phyloP scores from a whole-genome alignment of 2,888 invertebrate species.

The Maniola hyperantus region DNA sequence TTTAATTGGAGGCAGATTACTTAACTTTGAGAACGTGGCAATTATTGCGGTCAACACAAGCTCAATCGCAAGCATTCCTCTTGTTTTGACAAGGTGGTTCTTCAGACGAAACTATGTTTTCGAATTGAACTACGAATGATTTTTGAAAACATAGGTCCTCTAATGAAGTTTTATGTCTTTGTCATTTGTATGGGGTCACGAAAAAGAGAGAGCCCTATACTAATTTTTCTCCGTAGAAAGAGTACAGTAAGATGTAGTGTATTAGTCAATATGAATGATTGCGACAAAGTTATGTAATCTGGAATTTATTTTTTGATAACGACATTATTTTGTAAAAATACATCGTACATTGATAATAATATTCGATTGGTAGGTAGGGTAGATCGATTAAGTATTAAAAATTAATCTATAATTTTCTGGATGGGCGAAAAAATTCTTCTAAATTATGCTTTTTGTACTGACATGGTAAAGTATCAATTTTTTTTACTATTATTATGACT shows the following conservation, averaged over 20 bases:
- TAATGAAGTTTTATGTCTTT: no score
- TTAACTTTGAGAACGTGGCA: neutral
- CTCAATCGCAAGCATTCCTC: neutral
- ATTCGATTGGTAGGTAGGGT: neutral
- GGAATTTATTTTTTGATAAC: neutral
- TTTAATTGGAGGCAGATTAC: neutral
- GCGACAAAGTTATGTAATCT: neutral
- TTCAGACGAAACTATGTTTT: no score
- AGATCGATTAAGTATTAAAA: slow-evolving; percentile 1
- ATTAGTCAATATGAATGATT: neutral
- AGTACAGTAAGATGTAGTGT: neutral
- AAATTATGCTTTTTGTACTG: slow-evolving; percentile 80
- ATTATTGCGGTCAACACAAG: neutral
- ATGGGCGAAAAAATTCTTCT: slow-evolving; percentile 24
- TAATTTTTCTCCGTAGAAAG: no score
- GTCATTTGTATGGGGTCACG: no score
- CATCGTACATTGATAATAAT: neutral
- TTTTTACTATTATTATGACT: slow-evolving; percentile 74
- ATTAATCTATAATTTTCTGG: slow-evolving; percentile 13
- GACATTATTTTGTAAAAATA: neutral
- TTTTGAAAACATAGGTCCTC: no score
- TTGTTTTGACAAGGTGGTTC: neutral
- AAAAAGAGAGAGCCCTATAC: no score
- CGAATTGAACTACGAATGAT: no score
- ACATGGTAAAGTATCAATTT: slow-evolving; percentile 62